These are phyloP conservation scores for Salpingus planirostris DNA, from an alignment of 2,888 invertebrate species.

Conservation along the genomic window DNA sequence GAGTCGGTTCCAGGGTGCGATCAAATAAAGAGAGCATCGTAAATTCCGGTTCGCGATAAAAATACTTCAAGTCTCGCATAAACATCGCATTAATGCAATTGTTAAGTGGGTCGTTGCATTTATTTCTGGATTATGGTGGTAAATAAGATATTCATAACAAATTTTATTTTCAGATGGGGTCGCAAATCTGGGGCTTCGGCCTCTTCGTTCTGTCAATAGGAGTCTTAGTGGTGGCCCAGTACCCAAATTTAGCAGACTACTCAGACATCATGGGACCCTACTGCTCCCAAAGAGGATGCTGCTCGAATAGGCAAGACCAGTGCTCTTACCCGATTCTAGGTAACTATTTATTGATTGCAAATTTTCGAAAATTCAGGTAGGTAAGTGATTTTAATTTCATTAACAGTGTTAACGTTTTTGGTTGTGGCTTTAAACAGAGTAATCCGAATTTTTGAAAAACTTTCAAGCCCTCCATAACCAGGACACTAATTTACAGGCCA, in stretches of 20 bases:
- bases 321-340: conserved; percentile 74
- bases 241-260: conserved; percentile 25
- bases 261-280: conserved; percentile 50
- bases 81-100: conserved; percentile 4
- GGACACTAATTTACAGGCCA: conserved; percentile 1
- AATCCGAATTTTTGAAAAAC: no score
- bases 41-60: conserved; percentile 3
- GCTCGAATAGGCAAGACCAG: conserved; percentile 64
- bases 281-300: conserved; percentile 55
- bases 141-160: not conserved
- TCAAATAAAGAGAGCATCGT: not conserved
- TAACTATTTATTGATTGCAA: no score
- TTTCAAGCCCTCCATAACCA: conserved; percentile 4
- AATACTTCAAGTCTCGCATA: conserved; percentile 5
- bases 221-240: conserved; percentile 7
- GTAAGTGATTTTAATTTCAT: no score
- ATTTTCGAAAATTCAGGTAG: no score
- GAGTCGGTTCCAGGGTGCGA: no score
- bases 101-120: conserved; percentile 2
- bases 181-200: not conserved
- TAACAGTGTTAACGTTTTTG: no score
- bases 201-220: not conserved
- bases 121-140: no score
- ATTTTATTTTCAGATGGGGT: conserved; percentile 20
- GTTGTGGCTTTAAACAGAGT: no score